Percentiles rank a stretch among this genome's conserved stretches.
phyloP scores from a whole-genome alignment of 37 sponge, comb jelly and placozoan species.

The Agelas oroides region DNA sequence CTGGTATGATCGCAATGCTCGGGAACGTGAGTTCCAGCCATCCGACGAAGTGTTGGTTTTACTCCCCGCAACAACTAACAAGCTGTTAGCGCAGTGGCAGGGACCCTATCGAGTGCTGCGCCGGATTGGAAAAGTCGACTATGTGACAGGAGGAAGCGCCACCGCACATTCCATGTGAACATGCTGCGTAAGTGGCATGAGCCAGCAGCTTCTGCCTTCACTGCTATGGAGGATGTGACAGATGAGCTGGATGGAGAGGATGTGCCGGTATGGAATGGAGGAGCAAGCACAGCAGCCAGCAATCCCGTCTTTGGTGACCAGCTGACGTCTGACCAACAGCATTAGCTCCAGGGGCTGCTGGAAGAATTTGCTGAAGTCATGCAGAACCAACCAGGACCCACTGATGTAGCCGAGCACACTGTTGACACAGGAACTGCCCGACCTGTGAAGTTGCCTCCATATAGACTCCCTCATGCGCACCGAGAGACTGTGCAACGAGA shows the following conservation, averaged over 20 bases:
- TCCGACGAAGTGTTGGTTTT: conserved; percentile 57
- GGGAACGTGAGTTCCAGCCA: conserved; percentile 2
- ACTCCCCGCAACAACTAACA: conserved; percentile 15
- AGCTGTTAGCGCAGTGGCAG: conserved; percentile 4
- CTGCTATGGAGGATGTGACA: too few relatives aligned
- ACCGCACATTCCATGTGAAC: not conserved
- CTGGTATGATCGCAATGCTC: conserved; percentile 38
- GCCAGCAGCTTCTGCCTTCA: too few relatives aligned
- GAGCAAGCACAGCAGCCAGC: not conserved
- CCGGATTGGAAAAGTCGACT: not conserved
- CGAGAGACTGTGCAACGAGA: conserved; percentile 33
- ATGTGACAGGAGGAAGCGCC: not conserved
- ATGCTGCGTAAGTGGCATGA: too few relatives aligned
- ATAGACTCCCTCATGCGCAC: conserved; percentile 40
- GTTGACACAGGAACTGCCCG: conserved; percentile 10
- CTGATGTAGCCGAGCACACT: conserved; percentile 26
- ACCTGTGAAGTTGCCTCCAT: conserved; percentile 27
- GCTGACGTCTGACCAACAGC: not conserved
- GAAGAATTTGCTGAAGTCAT: conserved; percentile 4
- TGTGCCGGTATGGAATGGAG: conserved; percentile 5
- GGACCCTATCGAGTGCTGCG: not conserved
- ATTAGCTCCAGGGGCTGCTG: not conserved
- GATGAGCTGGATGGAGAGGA: too few relatives aligned
- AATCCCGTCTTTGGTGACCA: not conserved
- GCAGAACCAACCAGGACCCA: conserved; percentile 7